phyloP scores from a whole-genome alignment of 1,140 invertebrate genomes.

The Drosophila murphyi region DNA sequence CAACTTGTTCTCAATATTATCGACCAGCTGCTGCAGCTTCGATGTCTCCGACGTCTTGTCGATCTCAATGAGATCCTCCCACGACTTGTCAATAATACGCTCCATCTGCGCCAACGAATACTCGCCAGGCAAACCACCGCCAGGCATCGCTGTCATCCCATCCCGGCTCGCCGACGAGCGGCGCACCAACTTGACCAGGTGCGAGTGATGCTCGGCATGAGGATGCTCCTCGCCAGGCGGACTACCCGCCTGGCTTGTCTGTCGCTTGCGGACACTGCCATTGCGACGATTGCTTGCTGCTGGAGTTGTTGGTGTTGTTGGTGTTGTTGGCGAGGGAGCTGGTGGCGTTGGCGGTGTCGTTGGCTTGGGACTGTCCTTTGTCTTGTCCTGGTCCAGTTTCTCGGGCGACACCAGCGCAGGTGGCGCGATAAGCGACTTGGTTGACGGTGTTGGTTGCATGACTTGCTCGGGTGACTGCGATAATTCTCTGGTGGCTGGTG shows the following conservation, averaged over 20 bases:
- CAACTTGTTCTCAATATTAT: constrained; percentile 98
- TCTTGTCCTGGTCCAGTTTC: constrained; percentile 34
- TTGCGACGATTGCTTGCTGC: constrained; percentile 48
- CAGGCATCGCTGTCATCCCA: background rate
- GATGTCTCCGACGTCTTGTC: constrained; percentile 93
- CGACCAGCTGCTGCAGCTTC: constrained; percentile 96
- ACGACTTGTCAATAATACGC: constrained; percentile 92
- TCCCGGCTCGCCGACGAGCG: constrained; percentile 70
- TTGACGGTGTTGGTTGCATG: constrained; percentile 23
- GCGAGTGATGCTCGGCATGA: constrained; percentile 44
- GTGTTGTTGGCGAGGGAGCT: constrained; percentile 12
- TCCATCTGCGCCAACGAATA: constrained; percentile 77
- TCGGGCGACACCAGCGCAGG: constrained; percentile 14
- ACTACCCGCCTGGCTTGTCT: constrained; percentile 49
- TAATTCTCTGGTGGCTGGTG: constrained; percentile 38
- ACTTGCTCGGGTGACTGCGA: constrained; percentile 37
- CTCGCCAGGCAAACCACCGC: constrained; percentile 44
- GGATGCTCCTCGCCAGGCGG: constrained; percentile 56
- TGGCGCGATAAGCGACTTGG: constrained; percentile 8
- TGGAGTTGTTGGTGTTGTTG: background rate
- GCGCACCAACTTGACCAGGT: constrained; percentile 64
- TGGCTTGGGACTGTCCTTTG: constrained; percentile 39
- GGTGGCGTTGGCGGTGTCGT: background rate
- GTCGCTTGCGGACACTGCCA: constrained; percentile 64
- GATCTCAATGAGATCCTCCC: constrained; percentile 98